These are phyloP conservation scores for Poecilia latipinna DNA, from an alignment of 2,113 vertebrate genomes.

Conservation along the genomic window DNA sequence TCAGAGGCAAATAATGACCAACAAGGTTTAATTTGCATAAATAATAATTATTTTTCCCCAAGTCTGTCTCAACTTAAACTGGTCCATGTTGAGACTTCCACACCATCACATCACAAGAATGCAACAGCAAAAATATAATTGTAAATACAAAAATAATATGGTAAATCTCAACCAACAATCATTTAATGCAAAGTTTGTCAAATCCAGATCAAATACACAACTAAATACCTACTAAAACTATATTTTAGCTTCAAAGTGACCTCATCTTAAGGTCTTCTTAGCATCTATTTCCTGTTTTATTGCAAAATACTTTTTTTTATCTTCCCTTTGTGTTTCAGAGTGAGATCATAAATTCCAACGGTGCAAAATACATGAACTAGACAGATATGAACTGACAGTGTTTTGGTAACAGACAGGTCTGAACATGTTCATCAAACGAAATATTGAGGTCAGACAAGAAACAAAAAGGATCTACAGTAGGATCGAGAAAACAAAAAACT, in stretches of 20 bases:
- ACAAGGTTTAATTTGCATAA: too few relatives aligned
- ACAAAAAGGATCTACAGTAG: not conserved
- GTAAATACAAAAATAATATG: not conserved
- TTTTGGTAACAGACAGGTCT: not conserved
- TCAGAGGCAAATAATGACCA: too few relatives aligned
- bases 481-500: too few relatives aligned
- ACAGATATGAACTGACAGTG: not conserved
- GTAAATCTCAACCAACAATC: not conserved
- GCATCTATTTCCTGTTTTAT: not conserved
- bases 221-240: not conserved
- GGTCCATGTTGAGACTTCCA: too few relatives aligned
- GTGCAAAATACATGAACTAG: too few relatives aligned
- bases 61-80: too few relatives aligned
- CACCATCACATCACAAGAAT: too few relatives aligned
- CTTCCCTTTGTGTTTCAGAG: not conserved
- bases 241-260: not conserved
- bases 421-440: not conserved
- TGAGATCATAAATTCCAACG: not conserved
- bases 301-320: not conserved
- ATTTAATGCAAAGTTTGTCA: not conserved
- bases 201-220: not conserved
- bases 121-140: not conserved
- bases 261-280: not conserved
- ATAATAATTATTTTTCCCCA: too few relatives aligned
- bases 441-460: not conserved